A percentile compares a stretch with the other conserved stretches of the same genome.
phyloP scores from a whole-genome alignment of 1,140 invertebrate species.

The Sipha flava region DNA sequence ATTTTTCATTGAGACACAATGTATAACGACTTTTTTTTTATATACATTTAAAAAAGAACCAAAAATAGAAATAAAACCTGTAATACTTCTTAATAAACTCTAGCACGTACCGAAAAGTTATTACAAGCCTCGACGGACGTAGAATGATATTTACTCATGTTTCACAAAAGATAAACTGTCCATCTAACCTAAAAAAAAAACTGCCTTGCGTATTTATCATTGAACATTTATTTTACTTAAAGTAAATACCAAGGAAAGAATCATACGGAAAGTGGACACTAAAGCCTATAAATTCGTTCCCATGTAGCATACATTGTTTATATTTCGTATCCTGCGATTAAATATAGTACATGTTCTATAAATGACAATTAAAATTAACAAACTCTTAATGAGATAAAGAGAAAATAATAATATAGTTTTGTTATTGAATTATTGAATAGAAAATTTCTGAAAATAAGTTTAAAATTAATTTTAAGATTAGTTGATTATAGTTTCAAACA shows the following conservation, averaged over 20 bases:
- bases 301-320: no score
- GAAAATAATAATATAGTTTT: no score
- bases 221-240: constrained; percentile 5
- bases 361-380: no score
- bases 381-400: no score
- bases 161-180: not conserved
- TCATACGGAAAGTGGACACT: not conserved
- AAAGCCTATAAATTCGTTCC: not conserved
- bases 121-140: not conserved
- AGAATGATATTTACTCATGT: constrained; percentile 10
- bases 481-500: no score
- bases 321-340: no score
- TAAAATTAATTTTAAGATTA: no score
- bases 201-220: not conserved
- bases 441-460: no score
- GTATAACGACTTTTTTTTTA: no score
- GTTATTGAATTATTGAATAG: no score
- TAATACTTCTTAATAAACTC: not conserved
- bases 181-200: not conserved
- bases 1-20: not conserved
- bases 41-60: not conserved
- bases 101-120: constrained; percentile 21
- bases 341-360: not conserved
- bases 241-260: not conserved
- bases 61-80: not conserved